phyloP scores from a whole-genome alignment of 2,888 invertebrate genomes.

The Microctonus hyperodae region DNA sequence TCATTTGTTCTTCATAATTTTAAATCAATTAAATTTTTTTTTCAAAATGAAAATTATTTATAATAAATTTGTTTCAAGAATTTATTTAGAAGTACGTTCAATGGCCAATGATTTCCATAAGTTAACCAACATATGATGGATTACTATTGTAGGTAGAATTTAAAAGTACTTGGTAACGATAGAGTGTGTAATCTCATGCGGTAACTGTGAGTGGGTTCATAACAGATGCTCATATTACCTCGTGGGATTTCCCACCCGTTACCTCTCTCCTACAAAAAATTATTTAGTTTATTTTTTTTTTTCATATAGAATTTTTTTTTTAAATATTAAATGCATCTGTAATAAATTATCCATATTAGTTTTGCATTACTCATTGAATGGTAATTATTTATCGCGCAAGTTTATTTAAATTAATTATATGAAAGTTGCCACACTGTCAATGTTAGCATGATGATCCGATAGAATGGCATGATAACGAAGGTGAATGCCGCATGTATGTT shows the following conservation, averaged over 20 bases:
- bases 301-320: not conserved
- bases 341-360: slow-evolving; percentile 2
- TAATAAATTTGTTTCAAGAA: not conserved
- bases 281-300: slow-evolving; percentile 31
- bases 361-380: not conserved
- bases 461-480: slow-evolving; percentile 41
- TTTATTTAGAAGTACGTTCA: not conserved
- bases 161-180: slow-evolving; percentile 55
- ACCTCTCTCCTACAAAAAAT: slow-evolving; percentile 61
- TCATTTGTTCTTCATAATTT: not conserved
- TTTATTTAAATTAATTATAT: not conserved
- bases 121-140: slow-evolving; percentile 2
- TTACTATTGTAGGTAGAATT: slow-evolving; percentile 17
- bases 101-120: not conserved
- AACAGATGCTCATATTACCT: slow-evolving; percentile 79
- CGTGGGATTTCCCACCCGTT: slow-evolving; percentile 81
- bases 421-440: not conserved
- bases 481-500: slow-evolving; percentile 61
- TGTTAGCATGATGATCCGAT: slow-evolving; percentile 18
- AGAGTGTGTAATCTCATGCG: slow-evolving; percentile 92
- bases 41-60: not conserved
- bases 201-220: slow-evolving; percentile 87
- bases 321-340: not conserved
- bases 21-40: not conserved
- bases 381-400: not conserved